Base-by-base conservation (phyloP, 2,113 vertebrate species). In the Todiramphus saurophagus region DNA sequence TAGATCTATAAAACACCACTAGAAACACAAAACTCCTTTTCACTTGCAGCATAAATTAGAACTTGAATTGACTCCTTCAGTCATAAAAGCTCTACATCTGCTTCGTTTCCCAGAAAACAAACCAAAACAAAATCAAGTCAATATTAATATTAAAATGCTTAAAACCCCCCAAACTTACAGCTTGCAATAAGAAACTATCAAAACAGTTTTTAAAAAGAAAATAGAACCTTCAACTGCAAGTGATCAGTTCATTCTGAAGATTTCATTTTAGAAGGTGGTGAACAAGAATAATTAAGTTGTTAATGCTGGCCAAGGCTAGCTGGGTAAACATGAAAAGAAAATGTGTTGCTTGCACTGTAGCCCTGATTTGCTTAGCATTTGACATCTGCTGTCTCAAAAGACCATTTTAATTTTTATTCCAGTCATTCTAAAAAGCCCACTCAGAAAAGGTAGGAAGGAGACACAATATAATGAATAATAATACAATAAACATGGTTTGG, bases 401-500 rank as follows among this genome's bases (percentile, higher is more conserved):
- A 58, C 44, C 24, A 41, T 62, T 90, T 87, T 13, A 25, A 72
- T 78, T 97, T 91, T 76, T 77, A 68, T 90, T 91, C 81, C 48
- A 59, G 48, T 89, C 77, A 66, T 83, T 96, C 35, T 28, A 70
- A 25, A 95, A 79, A 82, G 67, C 18, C 11, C 77, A 87, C 63
- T 87, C 44, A 66, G 55, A 85, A 94, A 91, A 96, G 82, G 73
- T 30, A 75, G 81, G 23, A 81, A 87, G 67, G 69, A 89, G 24
- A 84, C 31, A 25, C 58, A 84, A 62, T 78, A 73, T 82, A 96
- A 97, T 86, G 90, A 93, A 94, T 70, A 83, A 33, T 82, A 97
- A 97, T 83, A 90, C 44, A 97, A 92, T 96, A 96, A 98, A 96
- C 92, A 96, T 2, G 66, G 91, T 48, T 93, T 96, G 94, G 77